Evolutionary conservation across 53 echinoderm and acorn worm genomes (phyloP), one percentile per base, ranked within the genome.

Genomic region (Patiria pectinifera): DNA sequence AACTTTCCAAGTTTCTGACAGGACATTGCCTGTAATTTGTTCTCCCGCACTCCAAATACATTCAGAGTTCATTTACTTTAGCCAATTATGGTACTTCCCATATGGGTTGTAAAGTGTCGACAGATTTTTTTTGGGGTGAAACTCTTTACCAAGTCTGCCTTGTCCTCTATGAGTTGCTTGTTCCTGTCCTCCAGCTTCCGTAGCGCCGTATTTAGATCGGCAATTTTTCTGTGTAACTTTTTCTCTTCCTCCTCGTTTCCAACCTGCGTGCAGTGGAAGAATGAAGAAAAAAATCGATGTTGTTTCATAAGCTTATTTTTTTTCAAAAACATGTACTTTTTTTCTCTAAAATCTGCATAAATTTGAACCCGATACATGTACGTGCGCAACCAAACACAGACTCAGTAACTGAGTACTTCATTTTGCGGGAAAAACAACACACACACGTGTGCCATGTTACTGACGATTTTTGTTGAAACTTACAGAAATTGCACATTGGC

Each of bases 111-210:
- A 11, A 66, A 23, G 19, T 71, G 23, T 53, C 6, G 53, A 53
- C 53, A 53, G 8, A 6, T 53, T 53, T 53, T 53, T 53, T 53
- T 53, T 35, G 35, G n/a, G 35, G 35, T 35, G 35, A 35, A 35
- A 35, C 35, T 35, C 35, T 35, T 74, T 95, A 89, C 95, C 82
- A 94, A 25, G 59, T 87, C 92, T 58, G 91, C 85, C 45, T 92
- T 94, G 81, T 94, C 94, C 76, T 95, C 89, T 15, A 89, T 49
- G 0, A 95, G 93, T 66, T 88, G 89, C 26, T 91, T 88, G 79
- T 95, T 95, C 70, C 71, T 76, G 15, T 92, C 93, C 62, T 95
- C 95, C 81, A 95, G 90, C 63, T 83, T 92, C 62, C 93, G 74
- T 53, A 95, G 62, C 22, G 78, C 12, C 59, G 45, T 62, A 59